Percentiles rank a stretch among this genome's conserved stretches.
Conservation (phyloP, 2,888 invertebrate species). For the Pseudoips prasinana region DNA sequence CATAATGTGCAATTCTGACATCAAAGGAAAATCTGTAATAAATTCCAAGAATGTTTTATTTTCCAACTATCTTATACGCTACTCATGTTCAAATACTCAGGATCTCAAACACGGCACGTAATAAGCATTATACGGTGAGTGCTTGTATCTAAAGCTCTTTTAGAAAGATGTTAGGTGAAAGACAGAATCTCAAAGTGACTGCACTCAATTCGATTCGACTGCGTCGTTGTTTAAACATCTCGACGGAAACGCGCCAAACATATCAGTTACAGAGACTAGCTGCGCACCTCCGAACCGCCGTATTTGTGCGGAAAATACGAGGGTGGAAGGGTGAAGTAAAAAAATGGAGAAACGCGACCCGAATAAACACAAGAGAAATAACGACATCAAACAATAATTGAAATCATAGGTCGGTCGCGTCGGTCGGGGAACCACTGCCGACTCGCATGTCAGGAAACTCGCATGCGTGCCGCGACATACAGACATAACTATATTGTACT, state of each 20-base stretch:
- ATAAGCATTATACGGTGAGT: not conserved
- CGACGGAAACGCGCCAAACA: constrained; percentile 55
- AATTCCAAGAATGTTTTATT: not conserved
- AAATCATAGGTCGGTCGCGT: constrained; percentile 67
- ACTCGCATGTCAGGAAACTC: not conserved
- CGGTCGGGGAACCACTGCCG: constrained; percentile 14
- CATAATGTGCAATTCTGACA: constrained; percentile 3
- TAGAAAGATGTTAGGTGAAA: constrained; percentile 27
- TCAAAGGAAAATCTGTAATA: constrained; percentile 2
- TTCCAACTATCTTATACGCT: not conserved
- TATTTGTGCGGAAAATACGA: constrained; percentile 67
- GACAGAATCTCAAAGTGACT: constrained; percentile 49
- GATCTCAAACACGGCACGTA: not conserved
- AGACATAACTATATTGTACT: constrained; percentile 2
- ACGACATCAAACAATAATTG: constrained; percentile 79
- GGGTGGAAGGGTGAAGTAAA: constrained; percentile 69
- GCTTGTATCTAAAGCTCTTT: constrained; percentile 11
- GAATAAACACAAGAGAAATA: constrained; percentile 77
- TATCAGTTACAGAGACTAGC: constrained; percentile 67
- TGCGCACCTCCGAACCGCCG: constrained; percentile 53
- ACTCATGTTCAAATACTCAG: not conserved
- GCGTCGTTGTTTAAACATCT: constrained; percentile 65
- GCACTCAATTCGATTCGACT: constrained; percentile 63
- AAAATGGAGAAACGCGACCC: constrained; percentile 68
- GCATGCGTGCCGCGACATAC: constrained; percentile 12